Evolutionary conservation across 2,113 vertebrate species (phyloP).

Genomic region (Chionis minor): DNA sequence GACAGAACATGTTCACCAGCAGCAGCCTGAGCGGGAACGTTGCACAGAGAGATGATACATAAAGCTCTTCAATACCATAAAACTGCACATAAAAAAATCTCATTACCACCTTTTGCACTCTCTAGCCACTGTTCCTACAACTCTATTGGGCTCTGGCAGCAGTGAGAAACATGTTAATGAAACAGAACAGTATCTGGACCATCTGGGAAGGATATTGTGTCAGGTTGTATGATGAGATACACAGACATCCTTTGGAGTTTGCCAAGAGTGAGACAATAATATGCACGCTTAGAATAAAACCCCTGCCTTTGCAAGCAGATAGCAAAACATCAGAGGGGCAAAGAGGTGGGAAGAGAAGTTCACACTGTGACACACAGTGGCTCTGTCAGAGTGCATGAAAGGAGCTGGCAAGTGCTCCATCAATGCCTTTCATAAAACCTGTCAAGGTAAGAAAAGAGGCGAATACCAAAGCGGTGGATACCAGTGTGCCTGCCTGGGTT

Average conservation of each 20-base stretch:
- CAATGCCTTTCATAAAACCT: neutral
- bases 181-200: neutral
- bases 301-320: neutral
- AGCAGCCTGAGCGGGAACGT: neutral
- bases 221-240: conserved; percentile 11
- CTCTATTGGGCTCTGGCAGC: neutral
- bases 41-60: neutral
- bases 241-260: conserved; percentile 13
- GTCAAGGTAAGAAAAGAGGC: neutral
- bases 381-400: neutral
- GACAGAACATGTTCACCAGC: neutral
- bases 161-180: conserved; percentile 35
- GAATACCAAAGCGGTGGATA: neutral
- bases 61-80: neutral
- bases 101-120: neutral
- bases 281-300: neutral
- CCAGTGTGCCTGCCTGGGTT: fast-evolving
- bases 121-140: neutral
- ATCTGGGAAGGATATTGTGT: conserved; percentile 17
- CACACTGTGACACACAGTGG: neutral
- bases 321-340: conserved; percentile 11
- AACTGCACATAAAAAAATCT: neutral
- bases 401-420: neutral
- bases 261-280: conserved; percentile 7
- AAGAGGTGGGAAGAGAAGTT: conserved; percentile 6